Conservation (phyloP, 1,140 invertebrate species). For the Plutomurus gul region DNA sequence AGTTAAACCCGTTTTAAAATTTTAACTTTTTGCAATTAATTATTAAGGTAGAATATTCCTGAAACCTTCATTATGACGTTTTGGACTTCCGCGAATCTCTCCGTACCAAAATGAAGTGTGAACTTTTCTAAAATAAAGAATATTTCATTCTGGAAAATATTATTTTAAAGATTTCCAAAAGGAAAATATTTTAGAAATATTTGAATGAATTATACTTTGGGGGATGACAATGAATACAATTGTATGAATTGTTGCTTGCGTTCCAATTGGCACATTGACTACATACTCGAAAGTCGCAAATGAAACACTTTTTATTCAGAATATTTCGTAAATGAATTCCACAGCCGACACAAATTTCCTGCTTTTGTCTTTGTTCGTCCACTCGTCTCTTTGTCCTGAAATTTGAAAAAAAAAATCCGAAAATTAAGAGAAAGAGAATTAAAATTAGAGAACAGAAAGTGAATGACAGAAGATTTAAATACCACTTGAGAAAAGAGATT, state of each 20-base stretch:
- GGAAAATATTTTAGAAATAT: background rate
- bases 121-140: background rate
- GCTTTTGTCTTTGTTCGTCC: background rate
- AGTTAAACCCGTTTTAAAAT: background rate
- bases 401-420: background rate
- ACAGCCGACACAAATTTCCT: background rate
- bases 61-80: background rate
- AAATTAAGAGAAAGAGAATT: background rate
- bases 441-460: background rate
- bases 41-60: background rate
- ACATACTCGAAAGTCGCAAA: conserved; percentile 35
- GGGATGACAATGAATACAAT: conserved; percentile 40
- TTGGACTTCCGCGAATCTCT: background rate
- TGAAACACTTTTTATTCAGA: conserved; percentile 16
- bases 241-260: conserved; percentile 29
- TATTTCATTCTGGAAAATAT: background rate
- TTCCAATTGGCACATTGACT: conserved; percentile 38
- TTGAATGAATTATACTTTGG: conserved; percentile 3
- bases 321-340: background rate
- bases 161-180: background rate
- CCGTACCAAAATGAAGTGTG: background rate
- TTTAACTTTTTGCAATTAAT: background rate
- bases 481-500: conserved; percentile 1
- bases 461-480: background rate
- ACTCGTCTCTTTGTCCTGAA: background rate